These are phyloP conservation scores for Emys orbicularis DNA, from an alignment of 2,797 vertebrate species.

Conservation along the genomic window DNA sequence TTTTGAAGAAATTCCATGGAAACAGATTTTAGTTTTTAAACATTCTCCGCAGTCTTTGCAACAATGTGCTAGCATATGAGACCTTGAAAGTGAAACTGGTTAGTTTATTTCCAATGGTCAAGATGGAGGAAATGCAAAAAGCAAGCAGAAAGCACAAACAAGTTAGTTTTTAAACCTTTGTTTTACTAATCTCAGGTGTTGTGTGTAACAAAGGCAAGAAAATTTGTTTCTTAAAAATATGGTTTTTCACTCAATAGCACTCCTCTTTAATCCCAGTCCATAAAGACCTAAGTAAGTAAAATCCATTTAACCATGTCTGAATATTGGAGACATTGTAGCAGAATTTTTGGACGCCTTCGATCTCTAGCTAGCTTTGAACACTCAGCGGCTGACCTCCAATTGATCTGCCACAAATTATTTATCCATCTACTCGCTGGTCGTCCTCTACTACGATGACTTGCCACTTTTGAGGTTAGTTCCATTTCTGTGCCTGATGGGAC, in stretches of 20 bases:
- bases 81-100: not conserved
- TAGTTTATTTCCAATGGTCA: not conserved
- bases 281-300: not conserved
- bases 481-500: not conserved
- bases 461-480: not conserved
- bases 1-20: not conserved
- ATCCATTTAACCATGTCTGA: not conserved
- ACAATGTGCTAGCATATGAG: not conserved
- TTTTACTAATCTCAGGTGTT: not conserved
- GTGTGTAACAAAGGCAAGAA: not conserved
- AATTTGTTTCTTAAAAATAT: not conserved
- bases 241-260: not conserved
- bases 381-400: not conserved
- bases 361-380: not conserved
- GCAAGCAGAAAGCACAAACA: not conserved
- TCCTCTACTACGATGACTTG: not conserved
- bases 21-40: not conserved
- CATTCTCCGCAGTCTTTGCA: not conserved
- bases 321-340: not conserved
- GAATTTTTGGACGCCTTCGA: not conserved
- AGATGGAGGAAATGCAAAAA: not conserved
- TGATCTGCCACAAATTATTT: not conserved
- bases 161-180: not conserved
- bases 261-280: not conserved
- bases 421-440: not conserved